phyloP scores from a whole-genome alignment of 2,113 vertebrate species.

The Siphamia tubifer region DNA sequence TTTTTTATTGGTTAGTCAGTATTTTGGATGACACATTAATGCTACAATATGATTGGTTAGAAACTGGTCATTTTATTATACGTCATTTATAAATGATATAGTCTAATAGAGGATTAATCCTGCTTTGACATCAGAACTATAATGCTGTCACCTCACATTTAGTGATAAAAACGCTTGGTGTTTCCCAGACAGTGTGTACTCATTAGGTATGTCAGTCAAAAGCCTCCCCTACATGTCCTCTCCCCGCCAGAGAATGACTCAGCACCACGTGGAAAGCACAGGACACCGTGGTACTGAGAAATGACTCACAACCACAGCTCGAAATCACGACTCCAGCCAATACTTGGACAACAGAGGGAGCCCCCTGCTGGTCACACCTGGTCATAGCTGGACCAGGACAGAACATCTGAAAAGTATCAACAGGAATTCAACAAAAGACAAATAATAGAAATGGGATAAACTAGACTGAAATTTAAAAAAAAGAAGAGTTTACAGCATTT shows the following conservation, averaged over 20 bases:
- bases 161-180: background rate
- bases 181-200: constrained; percentile 31
- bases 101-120: too few species aligned
- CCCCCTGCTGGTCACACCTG: constrained; percentile 45
- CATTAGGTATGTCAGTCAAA: constrained; percentile 28
- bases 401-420: too few species aligned
- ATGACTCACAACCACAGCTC: constrained; percentile 49
- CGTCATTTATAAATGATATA: too few species aligned
- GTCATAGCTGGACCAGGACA: background rate
- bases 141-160: background rate
- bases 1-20: too few species aligned
- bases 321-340: constrained; percentile 1
- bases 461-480: too few species aligned
- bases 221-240: constrained; percentile 37
- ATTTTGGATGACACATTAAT: too few species aligned
- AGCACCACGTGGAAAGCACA: constrained; percentile 60
- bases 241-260: constrained; percentile 48
- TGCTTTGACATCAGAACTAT: background rate
- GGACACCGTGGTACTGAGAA: constrained; percentile 43
- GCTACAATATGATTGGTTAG: too few species aligned
- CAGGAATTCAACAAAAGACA: too few species aligned
- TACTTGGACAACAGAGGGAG: background rate
- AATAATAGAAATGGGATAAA: too few species aligned
- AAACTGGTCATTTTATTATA: too few species aligned
- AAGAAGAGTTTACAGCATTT: too few species aligned